Evolutionary conservation across 2,888 invertebrate species (phyloP).

Genomic region (Rhaphigaster nebulosa): DNA sequence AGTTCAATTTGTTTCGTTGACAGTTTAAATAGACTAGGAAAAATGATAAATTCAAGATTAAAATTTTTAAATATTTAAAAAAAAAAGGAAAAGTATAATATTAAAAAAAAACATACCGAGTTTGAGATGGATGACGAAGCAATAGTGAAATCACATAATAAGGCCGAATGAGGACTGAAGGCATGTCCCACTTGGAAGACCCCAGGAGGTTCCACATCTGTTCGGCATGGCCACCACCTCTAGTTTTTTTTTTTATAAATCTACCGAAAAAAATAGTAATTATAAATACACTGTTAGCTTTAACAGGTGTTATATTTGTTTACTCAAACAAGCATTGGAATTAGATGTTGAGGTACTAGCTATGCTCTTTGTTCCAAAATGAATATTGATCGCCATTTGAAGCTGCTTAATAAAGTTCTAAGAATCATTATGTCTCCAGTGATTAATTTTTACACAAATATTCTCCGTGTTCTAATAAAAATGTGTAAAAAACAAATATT

Average conservation of each 20-base stretch:
- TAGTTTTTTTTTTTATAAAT: slow-evolving; percentile 38
- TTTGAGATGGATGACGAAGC: slow-evolving; percentile 11
- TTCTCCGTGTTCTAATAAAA: too few species aligned
- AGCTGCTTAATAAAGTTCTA: too few species aligned
- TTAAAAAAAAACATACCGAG: neutral
- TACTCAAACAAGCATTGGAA: neutral
- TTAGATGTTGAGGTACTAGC: neutral
- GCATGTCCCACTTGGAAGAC: neutral
- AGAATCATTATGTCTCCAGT: too few species aligned
- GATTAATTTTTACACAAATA: too few species aligned
- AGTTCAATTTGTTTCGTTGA: neutral
- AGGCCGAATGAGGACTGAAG: slow-evolving; percentile 1
- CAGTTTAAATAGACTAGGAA: neutral
- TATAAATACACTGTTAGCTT: slow-evolving; percentile 5
- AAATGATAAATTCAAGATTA: neutral
- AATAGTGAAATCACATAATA: slow-evolving; percentile 21
- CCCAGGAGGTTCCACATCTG: slow-evolving; percentile 32
- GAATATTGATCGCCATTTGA: neutral
- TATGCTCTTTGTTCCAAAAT: neutral
- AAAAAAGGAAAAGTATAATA: neutral
- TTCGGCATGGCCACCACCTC: slow-evolving; percentile 36
- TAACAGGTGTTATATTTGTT: slow-evolving; percentile 36
- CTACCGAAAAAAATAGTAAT: slow-evolving; percentile 1
- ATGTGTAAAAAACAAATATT: too few species aligned
- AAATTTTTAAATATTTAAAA: neutral